Evolutionary conservation across 2,797 vertebrate species (phyloP).

Genomic region (Xyrichtys novacula): DNA sequence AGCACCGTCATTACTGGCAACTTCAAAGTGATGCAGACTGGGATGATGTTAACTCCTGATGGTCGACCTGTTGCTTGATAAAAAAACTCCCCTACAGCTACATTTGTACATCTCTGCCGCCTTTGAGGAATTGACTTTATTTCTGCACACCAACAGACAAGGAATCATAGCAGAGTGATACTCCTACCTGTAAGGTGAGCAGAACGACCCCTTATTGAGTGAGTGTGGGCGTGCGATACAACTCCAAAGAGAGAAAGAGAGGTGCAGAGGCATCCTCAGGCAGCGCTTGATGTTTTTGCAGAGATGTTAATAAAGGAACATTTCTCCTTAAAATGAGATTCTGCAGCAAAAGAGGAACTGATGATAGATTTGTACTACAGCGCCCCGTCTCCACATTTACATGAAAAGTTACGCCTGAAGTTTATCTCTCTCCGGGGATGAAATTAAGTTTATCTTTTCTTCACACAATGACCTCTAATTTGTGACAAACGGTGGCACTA

Average conservation of each 20-base stretch:
- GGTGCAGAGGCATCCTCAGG: neutral
- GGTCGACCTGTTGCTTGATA: constrained; percentile 13
- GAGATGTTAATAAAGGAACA: constrained; percentile 18
- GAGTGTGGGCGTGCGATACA: constrained; percentile 19
- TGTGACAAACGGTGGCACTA: neutral
- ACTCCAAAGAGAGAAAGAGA: constrained; percentile 10
- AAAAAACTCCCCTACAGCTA: constrained; percentile 22
- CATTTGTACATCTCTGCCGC: neutral
- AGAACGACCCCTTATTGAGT: constrained; percentile 25
- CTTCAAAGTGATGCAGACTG: neutral
- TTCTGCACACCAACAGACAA: constrained; percentile 2
- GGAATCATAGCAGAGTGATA: constrained; percentile 29
- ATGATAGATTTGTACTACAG: constrained; percentile 11
- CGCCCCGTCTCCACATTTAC: constrained; percentile 3
- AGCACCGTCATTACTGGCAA: constrained; percentile 22
- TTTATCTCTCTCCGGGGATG: constrained; percentile 22
- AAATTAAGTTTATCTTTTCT: constrained; percentile 6
- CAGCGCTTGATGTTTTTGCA: constrained; percentile 23
- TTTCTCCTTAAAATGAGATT: constrained; percentile 29
- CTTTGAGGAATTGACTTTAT: constrained; percentile 20
- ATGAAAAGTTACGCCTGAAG: constrained; percentile 8
- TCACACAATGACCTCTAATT: constrained; percentile 9
- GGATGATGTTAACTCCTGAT: constrained; percentile 20
- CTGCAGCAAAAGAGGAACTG: neutral
- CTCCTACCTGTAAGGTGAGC: constrained; percentile 31